Evolutionary conservation across 2,888 invertebrate species (phyloP), one percentile per base, ranked within the genome.

Genomic region (Hyposoter didymator): DNA sequence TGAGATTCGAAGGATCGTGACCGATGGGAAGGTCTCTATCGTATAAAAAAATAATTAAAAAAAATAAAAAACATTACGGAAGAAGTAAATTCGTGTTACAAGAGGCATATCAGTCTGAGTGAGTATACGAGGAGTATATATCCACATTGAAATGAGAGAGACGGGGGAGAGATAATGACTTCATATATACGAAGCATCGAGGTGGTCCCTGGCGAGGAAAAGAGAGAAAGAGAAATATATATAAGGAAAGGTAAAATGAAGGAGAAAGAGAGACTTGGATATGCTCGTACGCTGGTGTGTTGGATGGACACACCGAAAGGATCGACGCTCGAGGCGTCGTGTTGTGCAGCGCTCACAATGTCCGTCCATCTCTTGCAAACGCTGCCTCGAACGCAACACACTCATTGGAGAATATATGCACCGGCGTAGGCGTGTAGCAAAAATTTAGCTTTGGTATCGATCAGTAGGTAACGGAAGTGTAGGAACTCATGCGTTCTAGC

Each of bases 151-250:
- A 79, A 74, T 59, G 32, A 64, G 55, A 55, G 43, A 70, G 74
- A 19, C 66, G 22, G 74, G 52, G 75, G 70, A 84, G 75, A 80
- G 79, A 84, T 84, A 84, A 84, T 84, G 75, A 84, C 84, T 84
- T 84, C 75, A 84, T 84, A 84, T 84, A 80, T 80, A 76, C 75
- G 84, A 84, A 80, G 75, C 84, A 45, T 35, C 84, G 66, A n/a
- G 84, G 84, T 84, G 84, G 84, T 84, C 84, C 64, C 43, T 80
- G 12, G 59, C 67, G 47, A 47, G 66, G 22, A 22, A 43, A 66
- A 73, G 73, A 79, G 75, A 59, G 28, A 75, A 55, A 69, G 17
- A 59, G 59, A 74, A n/a, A 59, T 10, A 49, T 32, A 39, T 14
- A 43, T 32, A 69, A n/a, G 59, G 47, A 66, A 45, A 69, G 73